A percentile compares a stretch with the other conserved stretches of the same genome.
These are phyloP conservation scores for Galeopsomyia nigrocyanea DNA, from an alignment of 2,888 invertebrate genomes.

Conservation along the genomic window DNA sequence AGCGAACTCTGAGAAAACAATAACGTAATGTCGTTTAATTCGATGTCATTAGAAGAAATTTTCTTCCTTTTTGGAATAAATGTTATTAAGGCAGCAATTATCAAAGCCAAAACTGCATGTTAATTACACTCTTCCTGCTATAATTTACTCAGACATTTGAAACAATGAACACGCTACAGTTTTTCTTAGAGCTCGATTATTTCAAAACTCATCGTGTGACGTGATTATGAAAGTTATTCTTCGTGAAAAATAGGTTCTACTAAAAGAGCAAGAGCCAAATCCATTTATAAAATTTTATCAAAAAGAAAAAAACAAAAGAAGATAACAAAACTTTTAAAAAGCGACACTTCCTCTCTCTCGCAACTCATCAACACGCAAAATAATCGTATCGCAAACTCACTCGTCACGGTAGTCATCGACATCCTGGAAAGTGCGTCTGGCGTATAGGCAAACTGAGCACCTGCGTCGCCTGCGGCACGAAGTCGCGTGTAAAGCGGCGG, in stretches of 20 bases:
- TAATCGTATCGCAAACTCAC: constrained; percentile 60
- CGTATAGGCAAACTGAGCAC: constrained; percentile 75
- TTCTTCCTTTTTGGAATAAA: not conserved
- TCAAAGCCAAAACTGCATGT: no score
- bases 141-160: no score
- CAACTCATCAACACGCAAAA: not conserved
- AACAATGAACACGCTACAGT: no score
- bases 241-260: not conserved
- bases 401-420: constrained; percentile 69
- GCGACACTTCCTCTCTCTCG: not conserved
- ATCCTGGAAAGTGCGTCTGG: constrained; percentile 73
- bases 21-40: constrained; percentile 8
- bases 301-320: no score
- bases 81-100: no score
- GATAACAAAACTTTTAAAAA: no score
- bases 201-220: no score
- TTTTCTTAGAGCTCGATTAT: no score
- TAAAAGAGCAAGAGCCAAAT: no score
- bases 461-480: constrained; percentile 69
- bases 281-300: no score
- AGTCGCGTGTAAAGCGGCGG: constrained; percentile 65
- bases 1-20: not conserved
- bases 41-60: constrained; percentile 4
- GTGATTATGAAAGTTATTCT: no score
- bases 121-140: no score